A percentile compares a stretch with the other conserved stretches of the same genome.
phyloP scores from a whole-genome alignment of 2,113 vertebrate species.

The Zingel zingel region DNA sequence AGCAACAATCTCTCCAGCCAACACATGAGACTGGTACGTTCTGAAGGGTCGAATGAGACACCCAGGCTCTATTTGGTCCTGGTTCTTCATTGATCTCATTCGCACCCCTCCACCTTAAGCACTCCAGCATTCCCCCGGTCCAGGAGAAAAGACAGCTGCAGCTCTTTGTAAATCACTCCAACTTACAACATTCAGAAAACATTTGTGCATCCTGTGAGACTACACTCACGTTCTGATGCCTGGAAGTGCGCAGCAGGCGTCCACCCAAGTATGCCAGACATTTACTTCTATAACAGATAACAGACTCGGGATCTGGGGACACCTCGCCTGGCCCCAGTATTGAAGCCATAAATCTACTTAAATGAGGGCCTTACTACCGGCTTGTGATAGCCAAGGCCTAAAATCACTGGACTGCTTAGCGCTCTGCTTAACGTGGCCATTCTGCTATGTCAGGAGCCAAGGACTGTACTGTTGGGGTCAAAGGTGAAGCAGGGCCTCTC shows the following conservation, averaged over 20 bases:
- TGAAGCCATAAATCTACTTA: constrained; percentile 73
- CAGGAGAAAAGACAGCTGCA: constrained; percentile 64
- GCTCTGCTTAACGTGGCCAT: constrained; percentile 38
- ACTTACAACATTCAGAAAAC: constrained; percentile 65
- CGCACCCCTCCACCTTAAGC: constrained; percentile 20
- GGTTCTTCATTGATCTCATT: constrained; percentile 33
- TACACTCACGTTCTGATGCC: constrained; percentile 23
- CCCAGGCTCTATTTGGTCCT: constrained; percentile 1
- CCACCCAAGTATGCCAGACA: constrained; percentile 72
- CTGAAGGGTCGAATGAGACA: constrained; percentile 1
- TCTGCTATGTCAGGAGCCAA: constrained; percentile 37
- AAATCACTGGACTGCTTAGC: constrained; percentile 48
- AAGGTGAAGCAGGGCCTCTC: constrained; percentile 57
- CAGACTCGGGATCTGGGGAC: constrained; percentile 57
- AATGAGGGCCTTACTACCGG: constrained; percentile 59
- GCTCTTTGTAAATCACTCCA: constrained; percentile 64
- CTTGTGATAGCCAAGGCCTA: constrained; percentile 59
- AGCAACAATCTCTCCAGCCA: background rate
- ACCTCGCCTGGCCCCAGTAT: constrained; percentile 37
- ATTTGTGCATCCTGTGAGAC: constrained; percentile 65
- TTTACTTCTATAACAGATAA: constrained; percentile 76
- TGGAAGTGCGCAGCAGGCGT: constrained; percentile 68
- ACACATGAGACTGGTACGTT: background rate
- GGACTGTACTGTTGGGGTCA: constrained; percentile 27
- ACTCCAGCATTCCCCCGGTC: constrained; percentile 27